phyloP scores from a whole-genome alignment of 2,888 invertebrate species.

The Zhengitettix transpicula region DNA sequence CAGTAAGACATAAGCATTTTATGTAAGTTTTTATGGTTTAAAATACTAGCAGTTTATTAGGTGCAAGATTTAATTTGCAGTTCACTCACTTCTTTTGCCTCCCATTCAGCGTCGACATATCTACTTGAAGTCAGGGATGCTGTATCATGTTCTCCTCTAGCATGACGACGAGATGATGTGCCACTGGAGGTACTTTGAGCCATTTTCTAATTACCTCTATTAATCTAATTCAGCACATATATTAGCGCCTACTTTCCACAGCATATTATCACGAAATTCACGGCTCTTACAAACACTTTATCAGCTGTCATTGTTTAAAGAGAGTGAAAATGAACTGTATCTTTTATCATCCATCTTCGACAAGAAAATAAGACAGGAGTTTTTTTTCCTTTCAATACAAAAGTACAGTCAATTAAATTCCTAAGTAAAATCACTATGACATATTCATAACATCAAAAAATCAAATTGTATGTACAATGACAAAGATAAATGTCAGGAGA shows the following conservation, averaged over 20 bases:
- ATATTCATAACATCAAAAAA: not conserved
- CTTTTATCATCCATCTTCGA: too few relatives aligned
- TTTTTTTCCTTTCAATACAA: too few relatives aligned
- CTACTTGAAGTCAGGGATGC: constrained; percentile 37
- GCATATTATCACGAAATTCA: too few relatives aligned
- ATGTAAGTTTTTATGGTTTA: not conserved
- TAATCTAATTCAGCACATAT: too few relatives aligned
- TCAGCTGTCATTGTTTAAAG: too few relatives aligned
- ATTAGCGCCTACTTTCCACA: too few relatives aligned
- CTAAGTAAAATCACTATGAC: too few relatives aligned
- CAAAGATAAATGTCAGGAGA: too few relatives aligned
- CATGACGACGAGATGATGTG: constrained; percentile 43
- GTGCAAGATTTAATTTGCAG: not conserved
- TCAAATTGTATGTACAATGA: not conserved
- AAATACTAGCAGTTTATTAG: not conserved
- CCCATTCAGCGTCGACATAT: constrained; percentile 58
- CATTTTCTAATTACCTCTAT: constrained; percentile 22
- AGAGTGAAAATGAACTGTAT: too few relatives aligned
- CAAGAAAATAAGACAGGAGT: too few relatives aligned
- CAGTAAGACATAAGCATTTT: not conserved
- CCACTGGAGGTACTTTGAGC: constrained; percentile 44
- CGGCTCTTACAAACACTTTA: too few relatives aligned
- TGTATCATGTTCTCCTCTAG: constrained; percentile 41
- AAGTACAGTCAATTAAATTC: too few relatives aligned
- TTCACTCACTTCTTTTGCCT: constrained; percentile 48